Evolutionary conservation across 2,797 vertebrate species (phyloP).

Genomic region (Bucorvus abyssinicus): DNA sequence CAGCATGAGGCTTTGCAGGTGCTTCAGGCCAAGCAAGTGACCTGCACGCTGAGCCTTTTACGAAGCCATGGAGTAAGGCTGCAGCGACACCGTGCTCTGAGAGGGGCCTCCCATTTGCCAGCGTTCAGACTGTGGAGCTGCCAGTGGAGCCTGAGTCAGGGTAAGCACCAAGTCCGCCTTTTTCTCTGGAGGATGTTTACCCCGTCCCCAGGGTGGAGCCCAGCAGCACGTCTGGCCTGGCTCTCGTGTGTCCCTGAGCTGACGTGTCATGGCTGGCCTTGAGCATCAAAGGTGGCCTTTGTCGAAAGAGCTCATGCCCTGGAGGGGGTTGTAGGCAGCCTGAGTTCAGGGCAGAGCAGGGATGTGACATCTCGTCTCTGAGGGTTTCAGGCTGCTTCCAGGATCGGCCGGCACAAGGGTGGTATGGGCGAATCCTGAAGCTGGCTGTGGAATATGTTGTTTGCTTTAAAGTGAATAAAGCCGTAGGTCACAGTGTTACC

Average conservation of each 20-base stretch:
- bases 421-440: not conserved
- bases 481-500: not conserved
- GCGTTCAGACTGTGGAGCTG: not conserved
- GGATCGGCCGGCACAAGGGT: not conserved
- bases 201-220: not conserved
- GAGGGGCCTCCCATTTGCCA: not conserved
- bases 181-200: not conserved
- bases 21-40: not conserved
- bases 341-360: not conserved
- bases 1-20: not conserved
- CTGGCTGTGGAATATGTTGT: not conserved
- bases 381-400: not conserved
- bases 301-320: fast-evolving
- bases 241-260: not conserved
- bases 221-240: not conserved
- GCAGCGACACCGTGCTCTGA: not conserved
- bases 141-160: not conserved
- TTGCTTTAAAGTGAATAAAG: not conserved
- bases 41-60: not conserved
- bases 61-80: not conserved
- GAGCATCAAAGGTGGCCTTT: not conserved
- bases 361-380: not conserved
- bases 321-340: not conserved
- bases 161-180: not conserved
- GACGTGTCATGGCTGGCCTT: not conserved